These are phyloP conservation scores for Aphelinus certus DNA, from an alignment of 1,140 invertebrate species.

Conservation along the genomic window DNA sequence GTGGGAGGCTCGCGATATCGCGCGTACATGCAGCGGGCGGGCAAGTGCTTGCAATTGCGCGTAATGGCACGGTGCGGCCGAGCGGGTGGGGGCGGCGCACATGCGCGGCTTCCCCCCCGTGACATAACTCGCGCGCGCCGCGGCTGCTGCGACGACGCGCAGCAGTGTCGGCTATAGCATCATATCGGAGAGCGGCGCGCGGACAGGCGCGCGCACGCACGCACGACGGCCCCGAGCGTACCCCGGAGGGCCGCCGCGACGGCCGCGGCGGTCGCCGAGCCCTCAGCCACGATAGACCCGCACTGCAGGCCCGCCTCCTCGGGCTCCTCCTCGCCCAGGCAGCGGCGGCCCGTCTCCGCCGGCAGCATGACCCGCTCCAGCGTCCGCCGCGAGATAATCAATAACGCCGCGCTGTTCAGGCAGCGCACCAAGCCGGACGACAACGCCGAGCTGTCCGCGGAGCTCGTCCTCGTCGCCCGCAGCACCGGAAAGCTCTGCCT, in stretches of 20 bases:
- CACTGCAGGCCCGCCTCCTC: background rate
- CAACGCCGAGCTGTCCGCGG: constrained; percentile 72
- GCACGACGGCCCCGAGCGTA: background rate
- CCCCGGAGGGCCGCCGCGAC: background rate
- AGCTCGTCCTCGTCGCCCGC: constrained; percentile 80
- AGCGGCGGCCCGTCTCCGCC: background rate
- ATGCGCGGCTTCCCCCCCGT: constrained; percentile 2
- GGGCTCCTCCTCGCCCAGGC: background rate
- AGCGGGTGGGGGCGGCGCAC: background rate
- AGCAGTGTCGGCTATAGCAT: background rate
- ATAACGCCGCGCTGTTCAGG: constrained; percentile 73
- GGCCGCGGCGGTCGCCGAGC: too few species aligned
- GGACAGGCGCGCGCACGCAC: background rate
- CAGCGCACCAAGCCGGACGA: constrained; percentile 74
- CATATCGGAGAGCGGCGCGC: background rate
- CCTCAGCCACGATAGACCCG: background rate
- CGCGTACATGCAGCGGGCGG: background rate
- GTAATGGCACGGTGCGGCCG: constrained; percentile 7
- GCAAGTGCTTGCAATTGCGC: constrained; percentile 8
- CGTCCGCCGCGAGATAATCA: constrained; percentile 52
- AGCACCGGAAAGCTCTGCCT: constrained; percentile 83
- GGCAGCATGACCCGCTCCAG: background rate
- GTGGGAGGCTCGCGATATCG: too few species aligned
- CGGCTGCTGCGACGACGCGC: background rate
- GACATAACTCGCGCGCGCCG: background rate